Evolutionary conservation across 2,888 invertebrate species (phyloP).

Genomic region (Drosophila buzzatii): DNA sequence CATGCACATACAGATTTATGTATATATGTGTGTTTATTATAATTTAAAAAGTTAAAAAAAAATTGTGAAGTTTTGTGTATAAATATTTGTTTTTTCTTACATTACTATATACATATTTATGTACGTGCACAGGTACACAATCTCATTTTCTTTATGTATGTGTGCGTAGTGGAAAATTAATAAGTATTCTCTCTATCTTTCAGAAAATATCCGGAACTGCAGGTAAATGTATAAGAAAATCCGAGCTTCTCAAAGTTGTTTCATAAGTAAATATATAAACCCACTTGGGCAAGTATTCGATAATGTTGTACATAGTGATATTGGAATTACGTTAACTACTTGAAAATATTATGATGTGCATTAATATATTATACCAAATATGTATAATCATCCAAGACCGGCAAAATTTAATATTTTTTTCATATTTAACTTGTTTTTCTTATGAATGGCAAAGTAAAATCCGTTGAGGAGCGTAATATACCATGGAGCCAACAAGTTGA

Average conservation of each 20-base stretch:
- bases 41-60: constrained; percentile 16
- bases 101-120: neutral
- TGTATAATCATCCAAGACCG: neutral
- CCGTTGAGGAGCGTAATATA: constrained; percentile 82
- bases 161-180: constrained; percentile 18
- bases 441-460: constrained; percentile 65
- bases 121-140: neutral
- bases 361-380: neutral
- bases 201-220: constrained; percentile 83
- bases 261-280: constrained; percentile 1
- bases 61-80: constrained; percentile 2
- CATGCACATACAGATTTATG: constrained; percentile 31
- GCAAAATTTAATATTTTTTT: neutral
- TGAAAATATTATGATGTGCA: neutral
- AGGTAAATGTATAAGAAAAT: constrained; percentile 66
- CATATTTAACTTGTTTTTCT: constrained; percentile 1
- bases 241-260: constrained; percentile 2
- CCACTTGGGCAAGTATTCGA: neutral
- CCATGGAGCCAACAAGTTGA: constrained; percentile 85
- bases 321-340: neutral
- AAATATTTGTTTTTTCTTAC: neutral
- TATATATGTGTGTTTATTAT: constrained; percentile 6
- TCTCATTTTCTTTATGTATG: neutral
- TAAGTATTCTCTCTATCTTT: constrained; percentile 49
- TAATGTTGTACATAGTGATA: neutral